Evolutionary conservation across 2,797 vertebrate genomes (phyloP).

Genomic region (Phataginus tetradactyla): DNA sequence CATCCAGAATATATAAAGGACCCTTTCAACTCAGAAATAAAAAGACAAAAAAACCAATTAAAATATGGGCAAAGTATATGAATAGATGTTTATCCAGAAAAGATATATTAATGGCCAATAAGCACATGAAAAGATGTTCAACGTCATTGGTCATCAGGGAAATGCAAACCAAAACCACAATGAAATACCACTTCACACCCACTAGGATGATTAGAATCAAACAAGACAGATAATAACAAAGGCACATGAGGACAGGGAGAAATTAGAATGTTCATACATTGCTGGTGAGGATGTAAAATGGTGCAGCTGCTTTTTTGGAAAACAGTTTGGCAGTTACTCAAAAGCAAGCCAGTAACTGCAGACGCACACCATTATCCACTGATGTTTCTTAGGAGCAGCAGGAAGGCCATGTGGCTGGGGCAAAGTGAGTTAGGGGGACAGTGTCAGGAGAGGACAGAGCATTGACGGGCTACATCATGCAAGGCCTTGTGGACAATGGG

Average conservation of each 20-base stretch:
- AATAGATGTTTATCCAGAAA: neutral
- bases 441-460: neutral
- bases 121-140: neutral
- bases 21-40: neutral
- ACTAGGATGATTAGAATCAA: neutral
- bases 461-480: neutral
- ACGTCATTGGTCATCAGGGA: conserved; percentile 38
- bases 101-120: neutral
- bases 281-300: neutral
- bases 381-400: conserved; percentile 15
- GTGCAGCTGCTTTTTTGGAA: neutral
- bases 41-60: neutral
- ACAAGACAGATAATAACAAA: neutral
- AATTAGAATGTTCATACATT: neutral
- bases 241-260: neutral
- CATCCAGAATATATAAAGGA: conserved; percentile 40
- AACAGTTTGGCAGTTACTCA: neutral
- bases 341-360: neutral
- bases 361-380: neutral
- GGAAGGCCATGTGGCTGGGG: neutral
- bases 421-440: neutral
- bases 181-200: neutral
- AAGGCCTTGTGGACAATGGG: neutral
- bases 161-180: conserved; percentile 36
- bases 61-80: conserved; percentile 29